Conservation (phyloP, 2,113 vertebrate genomes). For the Pollimyrus isidori region DNA sequence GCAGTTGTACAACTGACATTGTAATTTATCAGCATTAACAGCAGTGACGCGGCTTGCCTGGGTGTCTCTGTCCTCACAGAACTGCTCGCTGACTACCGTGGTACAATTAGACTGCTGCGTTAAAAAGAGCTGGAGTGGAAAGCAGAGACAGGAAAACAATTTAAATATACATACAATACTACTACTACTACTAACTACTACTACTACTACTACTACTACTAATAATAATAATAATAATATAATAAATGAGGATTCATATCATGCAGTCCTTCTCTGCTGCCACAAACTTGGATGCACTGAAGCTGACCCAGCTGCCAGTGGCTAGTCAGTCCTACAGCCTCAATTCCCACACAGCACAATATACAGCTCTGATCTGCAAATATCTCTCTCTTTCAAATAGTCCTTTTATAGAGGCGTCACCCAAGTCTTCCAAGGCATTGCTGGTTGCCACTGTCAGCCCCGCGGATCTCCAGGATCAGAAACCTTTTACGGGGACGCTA, state of each 20-base stretch:
- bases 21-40: constrained; percentile 40
- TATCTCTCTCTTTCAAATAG: not conserved
- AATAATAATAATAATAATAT: not conserved
- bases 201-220: no score
- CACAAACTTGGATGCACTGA: not conserved
- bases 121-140: no score
- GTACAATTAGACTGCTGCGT: constrained; percentile 26
- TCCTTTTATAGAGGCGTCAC: not conserved
- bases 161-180: not conserved
- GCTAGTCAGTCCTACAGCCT: not conserved
- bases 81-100: constrained; percentile 28
- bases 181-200: no score
- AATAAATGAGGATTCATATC: not conserved
- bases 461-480: not conserved
- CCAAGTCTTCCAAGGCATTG: not conserved
- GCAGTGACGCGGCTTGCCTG: constrained; percentile 29
- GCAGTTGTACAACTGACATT: constrained; percentile 25
- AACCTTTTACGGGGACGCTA: not conserved
- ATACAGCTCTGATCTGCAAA: not conserved
- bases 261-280: not conserved
- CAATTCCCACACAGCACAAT: not conserved
- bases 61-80: constrained; percentile 22
- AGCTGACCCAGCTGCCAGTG: not conserved
- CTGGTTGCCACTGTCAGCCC: not conserved
- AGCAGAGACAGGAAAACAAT: constrained; percentile 30